Conservation (phyloP, 2,797 vertebrate species). For the Aplochiton taeniatus region DNA sequence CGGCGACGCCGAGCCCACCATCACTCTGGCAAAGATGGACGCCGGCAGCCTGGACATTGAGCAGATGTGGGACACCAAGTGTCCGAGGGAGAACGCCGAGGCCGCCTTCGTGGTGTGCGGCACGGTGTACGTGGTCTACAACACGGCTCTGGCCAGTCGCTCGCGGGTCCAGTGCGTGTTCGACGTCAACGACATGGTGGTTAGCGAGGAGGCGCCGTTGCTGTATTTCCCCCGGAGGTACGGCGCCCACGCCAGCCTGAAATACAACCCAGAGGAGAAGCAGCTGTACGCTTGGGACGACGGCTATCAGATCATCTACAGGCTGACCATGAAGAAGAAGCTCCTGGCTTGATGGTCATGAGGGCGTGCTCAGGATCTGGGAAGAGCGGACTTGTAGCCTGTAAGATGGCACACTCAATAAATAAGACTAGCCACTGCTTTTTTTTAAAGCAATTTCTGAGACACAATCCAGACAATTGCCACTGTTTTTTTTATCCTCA, state of each 20-base stretch:
- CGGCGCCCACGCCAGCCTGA: slow-evolving; percentile 90
- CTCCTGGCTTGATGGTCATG: slow-evolving; percentile 61
- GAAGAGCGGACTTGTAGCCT: neutral
- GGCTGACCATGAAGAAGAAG: slow-evolving; percentile 89
- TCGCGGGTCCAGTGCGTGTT: slow-evolving; percentile 93
- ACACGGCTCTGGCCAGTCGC: slow-evolving; percentile 88
- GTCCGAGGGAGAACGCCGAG: slow-evolving; percentile 89
- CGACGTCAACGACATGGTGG: slow-evolving; percentile 86
- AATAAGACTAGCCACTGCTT: too few species aligned
- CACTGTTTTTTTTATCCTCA: too few species aligned
- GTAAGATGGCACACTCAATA: too few species aligned
- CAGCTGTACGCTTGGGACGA: slow-evolving; percentile 97
- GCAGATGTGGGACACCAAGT: slow-evolving; percentile 95
- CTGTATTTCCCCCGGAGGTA: slow-evolving; percentile 93
- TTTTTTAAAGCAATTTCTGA: too few species aligned
- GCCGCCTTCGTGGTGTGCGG: slow-evolving; percentile 92
- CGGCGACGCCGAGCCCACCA: slow-evolving; percentile 82
- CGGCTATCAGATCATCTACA: slow-evolving; percentile 95
- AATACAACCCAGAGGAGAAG: slow-evolving; percentile 89
- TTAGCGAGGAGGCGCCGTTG: slow-evolving; percentile 83
- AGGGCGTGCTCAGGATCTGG: neutral
- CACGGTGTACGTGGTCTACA: slow-evolving; percentile 92
- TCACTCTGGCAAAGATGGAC: slow-evolving; percentile 93
- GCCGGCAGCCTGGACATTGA: slow-evolving; percentile 88
- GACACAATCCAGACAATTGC: too few species aligned